phyloP scores from a whole-genome alignment of 2,113 vertebrate genomes.

The Aspiorhynchus laticeps region DNA sequence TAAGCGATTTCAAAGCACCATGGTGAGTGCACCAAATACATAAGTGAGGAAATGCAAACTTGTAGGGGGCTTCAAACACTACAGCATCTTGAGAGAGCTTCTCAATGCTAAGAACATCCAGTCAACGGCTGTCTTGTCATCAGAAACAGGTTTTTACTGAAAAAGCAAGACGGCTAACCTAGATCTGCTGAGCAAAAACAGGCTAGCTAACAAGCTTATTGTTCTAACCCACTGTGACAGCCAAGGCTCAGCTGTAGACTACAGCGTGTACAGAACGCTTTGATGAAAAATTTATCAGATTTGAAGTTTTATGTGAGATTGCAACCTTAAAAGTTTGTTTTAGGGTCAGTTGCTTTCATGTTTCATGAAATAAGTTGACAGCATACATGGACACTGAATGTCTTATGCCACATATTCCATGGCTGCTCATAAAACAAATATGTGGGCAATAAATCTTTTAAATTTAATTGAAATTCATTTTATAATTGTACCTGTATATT shows the following conservation, averaged over 20 bases:
- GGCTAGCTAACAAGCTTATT: constrained; percentile 14
- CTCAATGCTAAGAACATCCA: constrained; percentile 5
- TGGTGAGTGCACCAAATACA: constrained; percentile 17
- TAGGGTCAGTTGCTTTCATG: neutral
- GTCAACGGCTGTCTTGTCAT: neutral
- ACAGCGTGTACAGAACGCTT: neutral
- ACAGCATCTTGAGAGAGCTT: constrained; percentile 9
- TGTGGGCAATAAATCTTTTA: neutral
- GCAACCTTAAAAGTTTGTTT: neutral
- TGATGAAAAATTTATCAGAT: neutral
- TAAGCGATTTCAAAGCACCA: constrained; percentile 12
- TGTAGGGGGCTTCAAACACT: constrained; percentile 26
- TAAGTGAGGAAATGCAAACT: constrained; percentile 28
- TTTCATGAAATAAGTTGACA: neutral
- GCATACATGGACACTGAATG: neutral
- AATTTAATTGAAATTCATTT: too few relatives aligned
- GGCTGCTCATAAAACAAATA: neutral
- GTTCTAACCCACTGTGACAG: constrained; percentile 24
- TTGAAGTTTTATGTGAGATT: neutral
- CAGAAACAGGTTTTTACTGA: neutral
- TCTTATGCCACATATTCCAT: neutral
- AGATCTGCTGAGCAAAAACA: constrained; percentile 21
- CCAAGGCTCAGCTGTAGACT: neutral
- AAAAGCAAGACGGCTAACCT: constrained; percentile 26
- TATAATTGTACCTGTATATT: neutral